phyloP scores from a whole-genome alignment of 2,113 vertebrate species.

The Oryzias celebensis region DNA sequence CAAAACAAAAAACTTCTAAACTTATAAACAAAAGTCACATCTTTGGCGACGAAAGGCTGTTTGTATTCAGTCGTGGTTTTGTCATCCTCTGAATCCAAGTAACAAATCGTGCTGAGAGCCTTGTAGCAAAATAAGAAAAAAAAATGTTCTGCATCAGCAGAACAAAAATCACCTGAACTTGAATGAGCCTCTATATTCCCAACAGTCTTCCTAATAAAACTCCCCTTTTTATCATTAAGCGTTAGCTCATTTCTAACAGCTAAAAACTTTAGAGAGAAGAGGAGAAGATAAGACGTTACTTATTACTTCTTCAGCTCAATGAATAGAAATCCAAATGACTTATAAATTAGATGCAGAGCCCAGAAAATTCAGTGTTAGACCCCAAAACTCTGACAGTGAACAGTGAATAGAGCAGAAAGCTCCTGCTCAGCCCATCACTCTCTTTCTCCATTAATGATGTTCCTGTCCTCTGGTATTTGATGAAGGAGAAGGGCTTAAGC shows the following conservation, averaged over 20 bases:
- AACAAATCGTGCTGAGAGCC: background rate
- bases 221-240: background rate
- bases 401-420: background rate
- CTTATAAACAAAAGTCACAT: background rate
- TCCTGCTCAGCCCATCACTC: background rate
- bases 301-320: background rate
- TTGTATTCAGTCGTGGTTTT: constrained; percentile 10
- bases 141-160: background rate
- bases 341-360: background rate
- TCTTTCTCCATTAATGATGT: background rate
- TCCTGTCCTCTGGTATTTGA: constrained; percentile 16
- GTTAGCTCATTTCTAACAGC: background rate
- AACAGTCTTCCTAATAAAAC: background rate
- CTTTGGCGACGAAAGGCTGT: background rate
- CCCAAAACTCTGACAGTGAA: constrained; percentile 2
- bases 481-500: constrained; percentile 9
- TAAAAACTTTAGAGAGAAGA: background rate
- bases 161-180: background rate
- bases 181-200: background rate
- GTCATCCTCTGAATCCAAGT: background rate
- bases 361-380: background rate
- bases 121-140: background rate
- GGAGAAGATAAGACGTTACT: background rate
- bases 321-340: constrained; percentile 9
- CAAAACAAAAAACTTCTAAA: no score